Base-by-base conservation (phyloP, 2,888 invertebrate species). In the Acanthosepion pharaonis region DNA sequence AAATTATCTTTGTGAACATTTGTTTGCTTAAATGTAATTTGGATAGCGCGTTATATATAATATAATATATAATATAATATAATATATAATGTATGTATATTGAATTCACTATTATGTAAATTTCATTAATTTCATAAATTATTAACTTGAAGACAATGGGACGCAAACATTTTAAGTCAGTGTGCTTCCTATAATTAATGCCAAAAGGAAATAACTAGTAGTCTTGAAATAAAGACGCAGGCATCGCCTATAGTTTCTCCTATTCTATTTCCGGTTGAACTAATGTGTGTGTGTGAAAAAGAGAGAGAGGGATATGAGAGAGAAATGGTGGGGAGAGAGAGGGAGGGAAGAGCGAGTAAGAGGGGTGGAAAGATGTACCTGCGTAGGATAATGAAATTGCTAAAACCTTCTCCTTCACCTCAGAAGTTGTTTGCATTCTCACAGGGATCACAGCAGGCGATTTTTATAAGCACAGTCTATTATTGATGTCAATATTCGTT, bases 201-300 rank as follows among this genome's bases (percentile, higher is more conserved):
- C 78, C n/a, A 78, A 78, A 78, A n/a, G n/a, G 9, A 28, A n/a
- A 78, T 78, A n/a, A 78, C 6, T n/a, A 78, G 78, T 78, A n/a
- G n/a, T 78, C 18, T 78, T n/a, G 78, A 78, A 78, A 78, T n/a
- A 78, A 78, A 78, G 78, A 78, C n/a, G 78, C 78, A n/a, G 78
- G 78, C 78, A n/a, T 78, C 78, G 28, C 78, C 78, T n/a, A 28
- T n/a, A 64, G 4, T 64, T 28, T 28, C 25, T 28, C 28, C 25
- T 64, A n/a, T 78, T 9, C 78, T 78, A 78, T 9, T 78, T n/a
- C 78, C 2, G 25, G 8, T 15, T 9, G 6, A 15, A 15, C 53
- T 15, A 9, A 53, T 53, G 15, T 53, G 11, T 53, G 53, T 53
- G 53, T 42, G 42, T 42, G 42, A 42, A 42, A 42, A 42, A 42